Base-by-base conservation (phyloP, 37 sponge, comb jelly and placozoan species). In the Ephydatia muelleri region DNA sequence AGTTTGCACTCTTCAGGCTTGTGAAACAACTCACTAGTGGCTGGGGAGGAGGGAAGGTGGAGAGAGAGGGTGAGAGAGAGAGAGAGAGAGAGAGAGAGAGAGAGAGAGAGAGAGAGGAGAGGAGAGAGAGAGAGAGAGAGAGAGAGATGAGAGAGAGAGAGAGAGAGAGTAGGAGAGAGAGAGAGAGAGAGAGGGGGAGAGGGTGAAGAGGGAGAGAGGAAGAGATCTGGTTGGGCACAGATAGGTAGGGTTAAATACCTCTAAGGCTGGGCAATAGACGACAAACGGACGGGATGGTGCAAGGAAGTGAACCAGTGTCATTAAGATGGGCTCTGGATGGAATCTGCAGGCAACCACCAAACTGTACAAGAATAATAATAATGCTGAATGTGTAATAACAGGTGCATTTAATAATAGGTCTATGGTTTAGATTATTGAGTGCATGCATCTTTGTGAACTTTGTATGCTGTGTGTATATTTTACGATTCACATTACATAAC, bases 281-380 rank as follows among this genome's bases (percentile, higher is more conserved):
- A 89, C 93, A 70, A 94, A 48, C 12, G 93, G 95, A 26, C 95
- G 39, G 12, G 95, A 94, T 35, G 95, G 95, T 33, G 93, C 85
- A 38, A 94, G 25, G 37, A 84, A 74, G 22, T 75, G 38, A 3
- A 94, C 16, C 5, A 92, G 76, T 27, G 90, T 14, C 83, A 84
- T 77, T 0, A 89, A 67, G 23, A 94, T 80, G n/a, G 93, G 87
- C 86, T 86, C 84, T 23, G 95, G 95, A 57, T 86, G 90, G 49
- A 85, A 89, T 23, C 87, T 79, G 28, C 74, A 73, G 5, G 87
- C 93, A 31, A 94, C 72, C 25, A 94, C 67, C 72, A 94, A 84
- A 43, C 94, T 94, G 66, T 11, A 83, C 2, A 25, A 30, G 28
- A 25, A 11, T 26, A n/a, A 14, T 12, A 71, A 30, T 19, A 16